Base-by-base conservation (phyloP, 2,888 invertebrate species). In the Azorinus chamasolen region DNA sequence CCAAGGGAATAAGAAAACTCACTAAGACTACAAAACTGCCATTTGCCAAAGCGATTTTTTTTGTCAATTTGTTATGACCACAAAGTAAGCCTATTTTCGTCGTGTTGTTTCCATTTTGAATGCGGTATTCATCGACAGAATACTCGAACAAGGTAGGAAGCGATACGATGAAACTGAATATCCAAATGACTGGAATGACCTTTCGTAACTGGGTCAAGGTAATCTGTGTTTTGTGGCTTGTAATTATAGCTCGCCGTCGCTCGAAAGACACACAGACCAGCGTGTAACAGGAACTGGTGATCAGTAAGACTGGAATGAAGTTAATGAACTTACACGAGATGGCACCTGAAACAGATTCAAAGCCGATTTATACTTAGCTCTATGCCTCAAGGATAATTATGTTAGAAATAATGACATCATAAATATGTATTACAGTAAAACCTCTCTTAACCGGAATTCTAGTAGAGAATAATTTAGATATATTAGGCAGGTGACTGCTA, bases 221-320 rank as follows among this genome's bases (percentile, higher is more conserved):
- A 25, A 81, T 43, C 24, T 77, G 73, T 12, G 50, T 45, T 20
- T 59, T 41, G 12, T 59, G n/a, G 10, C 59, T 65, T 41, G 76
- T 48, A 1, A 78, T 53, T 22, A 83, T 73, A 24, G 77, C 65
- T 6, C 81, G 70, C 24, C 81, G 79, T 1, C 87, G 71, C 46
- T 86, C 87, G 25, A 73, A 69, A 3, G 87, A 81, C 55, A 87
- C 72, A 37, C 63, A 77, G 20, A 84, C 85, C 48, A 87, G 55
- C 5, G 76, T 79, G 68, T 81, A 86, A 37, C 79, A 32, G 66
- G 65, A 78, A 14, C 64, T 41, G 1, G 78, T 81, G 64, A 87
- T 86, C 64, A 83, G 64, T 20, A 87, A 75, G 24, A 87, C 66
- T 0, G 86, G 87, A 39, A 85, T 64, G 16, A 70, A 68, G 46